phyloP scores from a whole-genome alignment of 2,113 vertebrate genomes.

The Diadophis punctatus region DNA sequence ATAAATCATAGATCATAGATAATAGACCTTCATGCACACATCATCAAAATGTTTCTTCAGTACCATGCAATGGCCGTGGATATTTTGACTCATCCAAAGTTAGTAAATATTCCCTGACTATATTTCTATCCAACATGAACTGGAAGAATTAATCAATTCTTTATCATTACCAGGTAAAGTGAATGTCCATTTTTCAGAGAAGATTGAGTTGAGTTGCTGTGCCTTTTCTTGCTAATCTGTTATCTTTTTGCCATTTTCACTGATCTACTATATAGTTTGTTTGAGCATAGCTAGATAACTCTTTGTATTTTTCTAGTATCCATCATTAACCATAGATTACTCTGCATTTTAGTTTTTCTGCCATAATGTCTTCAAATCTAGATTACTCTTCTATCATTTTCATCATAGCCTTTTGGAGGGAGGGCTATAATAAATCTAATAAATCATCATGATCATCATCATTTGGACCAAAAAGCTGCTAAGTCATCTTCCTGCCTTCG shows the following conservation, averaged over 20 bases:
- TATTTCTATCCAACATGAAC: neutral
- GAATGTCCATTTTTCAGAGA: neutral
- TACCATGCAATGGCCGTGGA: neutral
- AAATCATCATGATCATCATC: neutral
- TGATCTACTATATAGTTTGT: neutral
- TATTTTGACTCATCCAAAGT: neutral
- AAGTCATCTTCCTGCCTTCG: neutral
- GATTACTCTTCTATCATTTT: neutral
- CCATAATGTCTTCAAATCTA: neutral
- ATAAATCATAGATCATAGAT: neutral
- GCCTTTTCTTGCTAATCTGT: neutral
- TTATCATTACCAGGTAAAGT: neutral
- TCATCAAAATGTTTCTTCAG: neutral
- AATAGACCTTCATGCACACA: neutral
- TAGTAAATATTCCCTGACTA: neutral
- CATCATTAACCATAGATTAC: neutral
- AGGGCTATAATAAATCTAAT: neutral
- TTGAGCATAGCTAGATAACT: neutral
- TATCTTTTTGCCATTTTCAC: neutral
- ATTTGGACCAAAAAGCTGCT: neutral
- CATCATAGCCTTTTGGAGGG: neutral
- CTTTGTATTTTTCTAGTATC: neutral
- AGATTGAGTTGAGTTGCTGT: neutral
- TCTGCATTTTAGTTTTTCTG: neutral
- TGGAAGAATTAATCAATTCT: neutral